Evolutionary conservation across 53 echinoderm and acorn worm genomes (phyloP), one percentile per base, ranked within the genome.

Genomic region (Echinometra lucunter): DNA sequence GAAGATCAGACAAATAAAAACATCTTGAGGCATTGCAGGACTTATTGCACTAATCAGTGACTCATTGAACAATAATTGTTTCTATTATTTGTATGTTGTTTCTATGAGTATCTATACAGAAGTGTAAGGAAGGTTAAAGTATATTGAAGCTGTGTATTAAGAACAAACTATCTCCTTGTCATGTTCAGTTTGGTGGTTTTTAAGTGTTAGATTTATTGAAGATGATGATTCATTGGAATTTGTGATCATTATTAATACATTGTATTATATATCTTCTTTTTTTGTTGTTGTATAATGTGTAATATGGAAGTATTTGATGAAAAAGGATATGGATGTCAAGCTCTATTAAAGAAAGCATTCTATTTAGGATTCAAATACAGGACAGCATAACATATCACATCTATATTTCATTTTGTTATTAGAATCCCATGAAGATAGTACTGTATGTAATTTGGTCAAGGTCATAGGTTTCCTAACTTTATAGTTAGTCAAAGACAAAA

Each of bases 1-100:
- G 85, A 85, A 85, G 85, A 85, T 85, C 47, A 85, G 85, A 85
- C 45, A 47, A 85, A 21, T 85, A 9, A 85, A 85, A 85, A 85
- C 37, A 85, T 85, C 85, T 49, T 47, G 9, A 49, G 85, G 85
- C 85, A 85, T 1, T 2, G 49, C 37, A 74, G 74, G 19, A 34
- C 74, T 3, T 85, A 49, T 49, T 85, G 45, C 30, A 30, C 85
- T 85, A 85, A 85, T 85, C 85, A 85, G 49, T 85, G 85, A 85
- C 45, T 85, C 85, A 85, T 25, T 28, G 47, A 85, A 40, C 49
- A 28, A 47, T 85, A 85, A 85, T 85, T 28, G 30, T 47, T 15
- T 45, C 17, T 85, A 44, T 85, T 47, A 0, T 53, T 28, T 85
- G n/a, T 53, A 49, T 28, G 27, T 45, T 83, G 49, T 49, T 17